Evolutionary conservation across 2,113 vertebrate genomes (phyloP).

Genomic region (Ciconia boyciana): DNA sequence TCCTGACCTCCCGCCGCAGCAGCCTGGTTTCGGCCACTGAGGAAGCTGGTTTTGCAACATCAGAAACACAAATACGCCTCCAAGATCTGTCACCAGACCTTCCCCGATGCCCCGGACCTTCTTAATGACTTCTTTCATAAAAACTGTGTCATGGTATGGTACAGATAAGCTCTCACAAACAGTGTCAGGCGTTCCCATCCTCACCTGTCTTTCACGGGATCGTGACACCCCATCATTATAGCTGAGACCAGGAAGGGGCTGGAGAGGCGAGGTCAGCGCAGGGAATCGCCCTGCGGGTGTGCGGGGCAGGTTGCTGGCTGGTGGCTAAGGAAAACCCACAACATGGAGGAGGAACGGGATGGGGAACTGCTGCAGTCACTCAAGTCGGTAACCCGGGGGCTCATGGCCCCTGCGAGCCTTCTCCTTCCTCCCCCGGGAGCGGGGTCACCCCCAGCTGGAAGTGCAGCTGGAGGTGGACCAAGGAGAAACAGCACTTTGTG

Average conservation of each 20-base stretch:
- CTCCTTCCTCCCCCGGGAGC: rapidly evolving
- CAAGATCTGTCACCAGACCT: neutral
- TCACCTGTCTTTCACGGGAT: neutral
- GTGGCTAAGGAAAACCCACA: neutral
- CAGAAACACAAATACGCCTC: neutral
- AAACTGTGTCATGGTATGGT: neutral
- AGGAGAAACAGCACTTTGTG: neutral
- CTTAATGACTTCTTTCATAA: neutral
- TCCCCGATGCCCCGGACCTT: neutral
- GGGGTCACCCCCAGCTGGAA: neutral
- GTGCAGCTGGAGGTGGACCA: neutral
- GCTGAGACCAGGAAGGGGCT: neutral
- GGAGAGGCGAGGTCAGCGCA: neutral
- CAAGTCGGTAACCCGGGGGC: rapidly evolving
- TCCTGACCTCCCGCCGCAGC: neutral
- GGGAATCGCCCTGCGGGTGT: neutral
- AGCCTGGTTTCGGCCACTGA: rapidly evolving
- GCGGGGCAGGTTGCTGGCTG: neutral
- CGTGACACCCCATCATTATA: neutral
- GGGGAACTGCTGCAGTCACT: neutral
- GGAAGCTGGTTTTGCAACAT: neutral
- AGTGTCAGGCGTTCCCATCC: neutral
- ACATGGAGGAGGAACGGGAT: neutral
- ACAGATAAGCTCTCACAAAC: neutral
- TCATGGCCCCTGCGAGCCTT: rapidly evolving